Evolutionary conservation across 2,797 vertebrate genomes (phyloP), one percentile per base, ranked within the genome.

Genomic region (Rhadinocentrus ornatus): DNA sequence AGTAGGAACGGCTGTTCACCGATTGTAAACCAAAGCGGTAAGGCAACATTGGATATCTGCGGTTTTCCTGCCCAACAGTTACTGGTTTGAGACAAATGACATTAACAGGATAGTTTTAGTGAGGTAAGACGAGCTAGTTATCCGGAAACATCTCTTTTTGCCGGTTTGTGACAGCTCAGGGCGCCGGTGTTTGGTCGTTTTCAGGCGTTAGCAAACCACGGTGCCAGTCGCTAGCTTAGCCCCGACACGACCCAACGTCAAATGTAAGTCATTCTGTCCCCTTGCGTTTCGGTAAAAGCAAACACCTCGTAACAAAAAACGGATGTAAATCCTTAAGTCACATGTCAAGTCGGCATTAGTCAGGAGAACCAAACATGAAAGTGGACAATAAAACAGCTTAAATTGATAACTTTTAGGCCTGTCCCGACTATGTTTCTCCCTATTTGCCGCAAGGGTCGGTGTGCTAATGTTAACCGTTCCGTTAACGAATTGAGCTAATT

Each of bases 211-310:
- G 87, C 88, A 53, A 67, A 68, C 66, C 61, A 41, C 67, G 29
- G 50, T 16, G 61, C 58, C 78, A 83, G 13, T 67, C 53, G 83
- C 80, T 92, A 92, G 91, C 89, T 85, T 92, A 90, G 88, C 90
- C 44, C 52, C 61, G 62, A 71, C 62, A 50, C 66, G 67, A 81
- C 3, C 32, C 70, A 20, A 60, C 62, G 53, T 52, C 52, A 62
- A 24, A 55, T n/a, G 53, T 13, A 29, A 39, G 62, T 70, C 26
- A 20, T 9, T 39, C 48, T 24, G 52, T 18, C 27, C 39, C 8
- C 27, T 13, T 34, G 18, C 62, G 75, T 29, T 13, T 20, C 48
- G 57, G 62, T 4, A 0, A 4, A 58, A 46, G 6, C 22, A 27
- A 53, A 70, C 73, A 52, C 54, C 15, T 73, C 6, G 18, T 9